Evolutionary conservation across 2,888 invertebrate species (phyloP).

Genomic region (Gerris lacustris): DNA sequence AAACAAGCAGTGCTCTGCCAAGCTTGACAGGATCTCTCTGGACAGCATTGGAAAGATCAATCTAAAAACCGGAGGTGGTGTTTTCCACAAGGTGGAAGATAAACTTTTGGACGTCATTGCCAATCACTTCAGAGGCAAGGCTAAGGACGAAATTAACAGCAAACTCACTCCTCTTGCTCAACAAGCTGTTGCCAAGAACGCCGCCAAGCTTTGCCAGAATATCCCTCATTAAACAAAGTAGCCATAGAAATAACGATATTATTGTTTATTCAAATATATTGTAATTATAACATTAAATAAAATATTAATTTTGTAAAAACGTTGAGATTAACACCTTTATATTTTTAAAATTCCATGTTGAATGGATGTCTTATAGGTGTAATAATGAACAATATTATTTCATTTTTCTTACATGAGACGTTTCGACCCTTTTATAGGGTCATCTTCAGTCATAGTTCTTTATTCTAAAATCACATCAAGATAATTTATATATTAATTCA

Average conservation of each 20-base stretch:
- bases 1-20: conserved; percentile 20
- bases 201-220: conserved; percentile 19
- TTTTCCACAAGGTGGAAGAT: conserved; percentile 23
- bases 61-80: conserved; percentile 23
- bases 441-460: too few species aligned
- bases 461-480: too few species aligned
- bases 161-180: conserved; percentile 17
- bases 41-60: conserved; percentile 22
- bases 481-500: too few species aligned
- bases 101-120: conserved; percentile 20
- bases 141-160: conserved; percentile 16
- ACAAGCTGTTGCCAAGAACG: neutral
- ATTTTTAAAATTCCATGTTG: too few species aligned
- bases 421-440: too few species aligned
- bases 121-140: conserved; percentile 18
- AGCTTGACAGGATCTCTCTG: conserved; percentile 20
- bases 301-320: too few species aligned
- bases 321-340: too few species aligned
- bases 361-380: too few species aligned
- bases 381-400: too few species aligned
- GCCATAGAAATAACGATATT: neutral
- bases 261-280: conserved; percentile 1
- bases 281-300: too few species aligned
- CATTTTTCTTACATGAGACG: too few species aligned
- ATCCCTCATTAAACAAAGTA: conserved; percentile 20